Evolutionary conservation across 2,113 vertebrate genomes (phyloP).

Genomic region (Pygoscelis adeliae): DNA sequence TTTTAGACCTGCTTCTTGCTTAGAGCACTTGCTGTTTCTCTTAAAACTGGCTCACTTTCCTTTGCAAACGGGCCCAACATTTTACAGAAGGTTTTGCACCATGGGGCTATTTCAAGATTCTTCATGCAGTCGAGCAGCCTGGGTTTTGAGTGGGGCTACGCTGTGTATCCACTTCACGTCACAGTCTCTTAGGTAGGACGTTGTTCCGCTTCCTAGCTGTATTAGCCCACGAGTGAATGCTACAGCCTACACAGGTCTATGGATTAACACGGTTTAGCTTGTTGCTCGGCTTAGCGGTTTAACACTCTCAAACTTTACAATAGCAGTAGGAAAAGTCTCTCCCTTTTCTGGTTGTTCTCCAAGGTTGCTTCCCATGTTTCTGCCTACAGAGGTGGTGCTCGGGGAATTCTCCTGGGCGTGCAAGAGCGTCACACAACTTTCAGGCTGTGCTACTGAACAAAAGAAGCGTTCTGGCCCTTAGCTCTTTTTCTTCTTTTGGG

Average conservation of each 20-base stretch:
- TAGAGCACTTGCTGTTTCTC: not conserved
- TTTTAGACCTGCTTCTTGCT: constrained; percentile 4
- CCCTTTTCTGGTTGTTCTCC: not conserved
- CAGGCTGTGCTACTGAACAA: not conserved
- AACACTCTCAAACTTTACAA: not conserved
- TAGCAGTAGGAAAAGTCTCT: not conserved
- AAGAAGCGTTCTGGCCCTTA: not conserved
- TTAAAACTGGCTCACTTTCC: not conserved
- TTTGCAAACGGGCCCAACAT: not conserved
- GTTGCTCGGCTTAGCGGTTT: not conserved
- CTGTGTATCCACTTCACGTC: not conserved
- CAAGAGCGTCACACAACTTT: too few species aligned
- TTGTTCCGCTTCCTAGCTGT: not conserved
- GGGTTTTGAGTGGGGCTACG: not conserved
- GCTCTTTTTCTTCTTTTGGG: not conserved
- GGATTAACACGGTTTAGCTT: not conserved
- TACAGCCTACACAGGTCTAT: rapidly evolving
- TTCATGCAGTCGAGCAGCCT: not conserved
- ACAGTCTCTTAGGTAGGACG: not conserved
- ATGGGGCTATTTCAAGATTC: not conserved
- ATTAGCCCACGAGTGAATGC: not conserved
- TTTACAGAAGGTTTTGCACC: not conserved
- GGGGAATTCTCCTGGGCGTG: not conserved
- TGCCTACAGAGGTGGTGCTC: not conserved
- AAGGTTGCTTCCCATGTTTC: not conserved